Evolutionary conservation across 2,797 vertebrate genomes (phyloP), one percentile per base, ranked within the genome.

Genomic region (Rachycentron canadum): DNA sequence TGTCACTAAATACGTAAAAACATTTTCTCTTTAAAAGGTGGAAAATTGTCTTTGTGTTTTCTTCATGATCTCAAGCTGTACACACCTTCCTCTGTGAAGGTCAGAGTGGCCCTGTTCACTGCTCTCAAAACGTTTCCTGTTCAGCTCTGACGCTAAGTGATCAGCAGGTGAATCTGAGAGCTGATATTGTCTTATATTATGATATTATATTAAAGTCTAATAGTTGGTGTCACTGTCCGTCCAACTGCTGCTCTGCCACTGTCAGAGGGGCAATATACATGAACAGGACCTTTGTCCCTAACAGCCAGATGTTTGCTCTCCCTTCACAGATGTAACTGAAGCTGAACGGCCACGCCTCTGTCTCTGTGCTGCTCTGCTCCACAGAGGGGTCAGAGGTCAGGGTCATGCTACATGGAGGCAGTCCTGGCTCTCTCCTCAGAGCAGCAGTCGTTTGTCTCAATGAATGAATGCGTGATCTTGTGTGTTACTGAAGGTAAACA

Each of bases 321-420:
- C 40, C 10, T 21, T 3, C 1, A 2, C n/a, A 30, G 45, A 45
- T 38, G n/a, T 32, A 34, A 64, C 60, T 6, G 23, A 40, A 52
- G 52, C 21, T 25, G 45, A 50, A 49, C 47, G 23, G 21, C n/a
- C 47, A 49, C n/a, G 1, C n/a, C 23, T 67, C 17, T 65, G 17
- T 38, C 43, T 38, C 53, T 34, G 19, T 49, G 50, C 30, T 4
- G 34, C 55, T 56, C 19, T 64, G 61, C 73, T 53, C 65, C 16
- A 57, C 2, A 32, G 34, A 61, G 53, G 77, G 64, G 58, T 83
- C 78, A 78, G 25, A 79, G 79, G 79, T 86, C 74, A 71, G 28
- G 7, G 28, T 72, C 70, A 52, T 52, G 52, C 65, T 34, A 23
- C 52, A 52, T 25, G 63, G 28, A 58, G 21, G 19, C 32, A 14